Base-by-base conservation (phyloP, 2,888 invertebrate species). In the Plusia festucae region DNA sequence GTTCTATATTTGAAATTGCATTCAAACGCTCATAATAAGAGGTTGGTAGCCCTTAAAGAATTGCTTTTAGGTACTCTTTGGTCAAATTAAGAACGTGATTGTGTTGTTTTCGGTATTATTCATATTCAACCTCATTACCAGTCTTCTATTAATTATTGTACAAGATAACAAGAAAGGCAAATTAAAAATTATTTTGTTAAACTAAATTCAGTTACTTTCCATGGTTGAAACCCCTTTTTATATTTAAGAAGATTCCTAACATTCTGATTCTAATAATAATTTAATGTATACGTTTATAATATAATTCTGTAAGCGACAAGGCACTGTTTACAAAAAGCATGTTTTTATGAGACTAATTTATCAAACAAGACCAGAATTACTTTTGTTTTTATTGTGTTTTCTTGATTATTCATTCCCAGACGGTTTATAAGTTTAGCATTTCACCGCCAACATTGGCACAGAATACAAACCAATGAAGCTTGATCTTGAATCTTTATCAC, bases 341-440 rank as follows among this genome's bases (percentile, higher is more conserved):
- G 20, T 70, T 78, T 78, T 76, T 65, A 73, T 67, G 60, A 22
- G 60, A 69, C 57, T 56, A 53, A 65, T 61, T 66, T 44, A 73
- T 67, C 60, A 53, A 67, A 78, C 63, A 52, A 59, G 55, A 53
- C 53, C 54, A 61, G 59, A 44, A 66, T 54, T 74, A 54, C 32
- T 70, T 70, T 52, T 52, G 53, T 66, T 59, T 53, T 61, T 61
- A 64, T 60, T 66, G 56, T 51, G 66, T 60, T 59, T 67, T 53
- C 30, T 24, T 16, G 20, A 16, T 8, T 44, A 44, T 40, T 49
- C 9, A 49, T 49, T 11, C 46, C 20, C 46, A 49, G 18, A 49
- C 46, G 20, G 46, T 49, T 49, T 18, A 20, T 20, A 49, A 3
- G 46, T 46, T 9, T 9, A n/a, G 16, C 8, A 16, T 46, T 46